Percentiles rank a stretch among this genome's conserved stretches.
phyloP scores from a whole-genome alignment of 2,113 vertebrate genomes.

The Arothron firmamentum region DNA sequence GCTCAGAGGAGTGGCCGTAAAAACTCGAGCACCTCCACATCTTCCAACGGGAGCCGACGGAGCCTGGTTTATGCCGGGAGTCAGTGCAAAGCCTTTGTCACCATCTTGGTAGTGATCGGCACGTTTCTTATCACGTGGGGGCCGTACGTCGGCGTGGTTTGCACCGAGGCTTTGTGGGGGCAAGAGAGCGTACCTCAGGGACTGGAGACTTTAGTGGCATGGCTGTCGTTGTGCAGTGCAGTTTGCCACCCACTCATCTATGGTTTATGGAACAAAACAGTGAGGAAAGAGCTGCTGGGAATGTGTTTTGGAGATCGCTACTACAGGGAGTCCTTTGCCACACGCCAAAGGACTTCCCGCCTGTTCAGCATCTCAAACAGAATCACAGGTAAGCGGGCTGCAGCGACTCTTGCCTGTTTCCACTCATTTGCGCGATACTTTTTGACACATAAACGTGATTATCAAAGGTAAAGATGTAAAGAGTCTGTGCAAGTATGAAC shows the following conservation, averaged over 20 bases:
- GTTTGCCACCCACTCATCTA: conserved; percentile 95
- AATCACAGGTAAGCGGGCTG: conserved; percentile 84
- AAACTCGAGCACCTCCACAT: conserved; percentile 92
- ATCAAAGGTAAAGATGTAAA: too few relatives aligned
- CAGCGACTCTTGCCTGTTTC: not conserved
- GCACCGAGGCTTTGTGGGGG: conserved; percentile 90
- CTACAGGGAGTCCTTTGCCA: conserved; percentile 90
- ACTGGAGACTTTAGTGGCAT: conserved; percentile 89
- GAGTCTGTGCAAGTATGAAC: too few relatives aligned
- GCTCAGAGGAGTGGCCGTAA: conserved; percentile 83
- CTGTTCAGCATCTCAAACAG: conserved; percentile 97
- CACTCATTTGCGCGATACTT: too few relatives aligned
- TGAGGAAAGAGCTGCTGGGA: conserved; percentile 92
- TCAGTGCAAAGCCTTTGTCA: conserved; percentile 95
- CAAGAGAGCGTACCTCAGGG: conserved; percentile 83
- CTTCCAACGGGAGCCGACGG: conserved; percentile 86
- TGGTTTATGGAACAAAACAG: conserved; percentile 97
- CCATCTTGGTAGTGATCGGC: conserved; percentile 93
- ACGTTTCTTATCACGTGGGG: conserved; percentile 93
- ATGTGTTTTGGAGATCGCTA: conserved; percentile 96
- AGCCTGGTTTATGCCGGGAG: conserved; percentile 92
- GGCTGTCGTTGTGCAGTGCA: conserved; percentile 93
- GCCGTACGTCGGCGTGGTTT: conserved; percentile 90
- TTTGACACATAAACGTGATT: too few relatives aligned
- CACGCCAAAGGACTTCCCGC: conserved; percentile 83